Conservation (phyloP, 2,113 vertebrate genomes). For the Dolichotis patagonum region DNA sequence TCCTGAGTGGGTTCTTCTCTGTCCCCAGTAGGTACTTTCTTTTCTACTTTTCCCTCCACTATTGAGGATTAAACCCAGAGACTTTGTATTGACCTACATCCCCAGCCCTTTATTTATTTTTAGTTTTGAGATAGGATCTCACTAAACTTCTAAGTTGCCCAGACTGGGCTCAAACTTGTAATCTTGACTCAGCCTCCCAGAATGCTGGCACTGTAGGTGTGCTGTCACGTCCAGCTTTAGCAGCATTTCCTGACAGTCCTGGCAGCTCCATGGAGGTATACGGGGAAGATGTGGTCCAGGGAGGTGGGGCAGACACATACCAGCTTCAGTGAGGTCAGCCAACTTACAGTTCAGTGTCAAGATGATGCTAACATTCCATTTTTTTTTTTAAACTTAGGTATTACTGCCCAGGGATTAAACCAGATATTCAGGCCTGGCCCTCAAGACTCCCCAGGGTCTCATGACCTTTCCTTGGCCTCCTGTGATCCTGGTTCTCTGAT, state of each 20-base stretch:
- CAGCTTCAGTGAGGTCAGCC: not conserved
- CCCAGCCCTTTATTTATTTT: not conserved
- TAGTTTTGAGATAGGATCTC: not conserved
- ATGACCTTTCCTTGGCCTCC: not conserved
- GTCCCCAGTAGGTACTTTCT: not conserved
- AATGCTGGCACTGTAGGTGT: not conserved
- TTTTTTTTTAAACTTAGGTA: slow-evolving; percentile 50
- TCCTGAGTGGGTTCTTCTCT: not conserved
- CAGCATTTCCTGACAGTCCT: not conserved
- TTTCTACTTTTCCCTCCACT: not conserved
- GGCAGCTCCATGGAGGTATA: not conserved
- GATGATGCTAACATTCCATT: not conserved
- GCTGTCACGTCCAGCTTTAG: not conserved
- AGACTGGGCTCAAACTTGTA: not conserved
- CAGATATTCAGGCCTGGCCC: not conserved
- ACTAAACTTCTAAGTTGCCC: not conserved
- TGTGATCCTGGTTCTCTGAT: not conserved
- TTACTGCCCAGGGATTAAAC: slow-evolving; percentile 15
- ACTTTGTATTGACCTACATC: not conserved
- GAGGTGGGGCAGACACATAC: not conserved
- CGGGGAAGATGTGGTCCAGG: not conserved
- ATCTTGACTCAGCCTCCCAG: not conserved
- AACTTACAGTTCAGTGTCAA: not conserved
- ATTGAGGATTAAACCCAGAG: not conserved
- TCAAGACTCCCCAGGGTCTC: not conserved